Evolutionary conservation across 2,113 vertebrate genomes (phyloP).

Genomic region (Gavialis gangeticus): DNA sequence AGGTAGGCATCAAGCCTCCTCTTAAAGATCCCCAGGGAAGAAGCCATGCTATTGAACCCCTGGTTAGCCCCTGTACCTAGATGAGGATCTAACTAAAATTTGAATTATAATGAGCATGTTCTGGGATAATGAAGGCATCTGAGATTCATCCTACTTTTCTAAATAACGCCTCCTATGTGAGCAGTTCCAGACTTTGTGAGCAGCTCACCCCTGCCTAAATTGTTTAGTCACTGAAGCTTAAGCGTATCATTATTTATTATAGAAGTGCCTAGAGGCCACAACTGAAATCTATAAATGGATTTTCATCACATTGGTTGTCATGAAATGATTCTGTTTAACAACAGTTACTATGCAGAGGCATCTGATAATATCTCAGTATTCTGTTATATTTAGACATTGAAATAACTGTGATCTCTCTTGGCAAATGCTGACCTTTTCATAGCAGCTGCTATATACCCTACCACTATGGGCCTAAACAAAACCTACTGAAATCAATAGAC

Average conservation of each 20-base stretch:
- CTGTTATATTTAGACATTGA: not conserved
- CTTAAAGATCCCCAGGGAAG: too few relatives aligned
- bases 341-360: too few relatives aligned
- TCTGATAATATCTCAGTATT: not conserved
- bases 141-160: not conserved
- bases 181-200: not conserved
- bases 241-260: not conserved
- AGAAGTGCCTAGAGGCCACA: not conserved
- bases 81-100: not conserved
- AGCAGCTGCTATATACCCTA: not conserved
- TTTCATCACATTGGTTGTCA: not conserved
- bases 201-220: not conserved
- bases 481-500: too few relatives aligned
- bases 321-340: not conserved
- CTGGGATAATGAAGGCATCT: slow-evolving; percentile 30
- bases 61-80: too few relatives aligned
- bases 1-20: too few relatives aligned
- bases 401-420: not conserved
- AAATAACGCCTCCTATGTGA: slow-evolving; percentile 1
- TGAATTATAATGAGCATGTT: not conserved
- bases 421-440: not conserved
- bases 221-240: not conserved
- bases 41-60: too few relatives aligned
- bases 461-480: not conserved
- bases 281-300: not conserved